Conservation (phyloP, 2,888 invertebrate species). For the Schrankia costaestrigalis region DNA sequence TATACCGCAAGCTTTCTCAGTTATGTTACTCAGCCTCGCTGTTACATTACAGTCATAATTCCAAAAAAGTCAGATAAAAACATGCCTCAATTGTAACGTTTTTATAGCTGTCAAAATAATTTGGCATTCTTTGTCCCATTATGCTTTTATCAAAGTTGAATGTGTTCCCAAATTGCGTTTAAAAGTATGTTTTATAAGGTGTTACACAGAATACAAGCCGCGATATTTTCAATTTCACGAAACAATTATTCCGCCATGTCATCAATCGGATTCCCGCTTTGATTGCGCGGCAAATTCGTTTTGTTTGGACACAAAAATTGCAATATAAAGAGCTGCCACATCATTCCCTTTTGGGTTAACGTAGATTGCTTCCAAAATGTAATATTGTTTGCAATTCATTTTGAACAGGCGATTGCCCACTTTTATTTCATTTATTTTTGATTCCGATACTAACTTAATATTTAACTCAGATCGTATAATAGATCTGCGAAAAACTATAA, state of each 20-base stretch:
- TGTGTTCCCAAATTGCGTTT: constrained; percentile 25
- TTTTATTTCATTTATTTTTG: constrained; percentile 66
- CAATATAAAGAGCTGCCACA: constrained; percentile 81
- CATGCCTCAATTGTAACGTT: no score
- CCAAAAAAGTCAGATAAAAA: no score
- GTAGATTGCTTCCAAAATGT: constrained; percentile 79
- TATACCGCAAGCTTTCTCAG: constrained; percentile 11
- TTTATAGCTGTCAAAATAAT: constrained; percentile 1
- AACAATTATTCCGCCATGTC: constrained; percentile 80
- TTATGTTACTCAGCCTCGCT: no score
- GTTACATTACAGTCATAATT: no score
- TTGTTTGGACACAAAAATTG: constrained; percentile 81
- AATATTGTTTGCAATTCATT: constrained; percentile 80
- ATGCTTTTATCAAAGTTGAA: constrained; percentile 22
- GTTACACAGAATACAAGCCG: constrained; percentile 60
- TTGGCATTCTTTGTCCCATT: constrained; percentile 18
- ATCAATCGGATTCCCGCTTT: constrained; percentile 80
- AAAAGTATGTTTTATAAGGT: constrained; percentile 51
- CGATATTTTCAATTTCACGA: constrained; percentile 79
- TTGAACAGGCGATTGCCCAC: constrained; percentile 72
- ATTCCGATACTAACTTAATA: constrained; percentile 64
- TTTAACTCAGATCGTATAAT: constrained; percentile 48
- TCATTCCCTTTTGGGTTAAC: constrained; percentile 80
- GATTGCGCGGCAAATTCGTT: constrained; percentile 81
- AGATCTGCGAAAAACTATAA: constrained; percentile 53